Base-by-base conservation (phyloP, 2,797 vertebrate species). In the Rhadinocentrus ornatus region DNA sequence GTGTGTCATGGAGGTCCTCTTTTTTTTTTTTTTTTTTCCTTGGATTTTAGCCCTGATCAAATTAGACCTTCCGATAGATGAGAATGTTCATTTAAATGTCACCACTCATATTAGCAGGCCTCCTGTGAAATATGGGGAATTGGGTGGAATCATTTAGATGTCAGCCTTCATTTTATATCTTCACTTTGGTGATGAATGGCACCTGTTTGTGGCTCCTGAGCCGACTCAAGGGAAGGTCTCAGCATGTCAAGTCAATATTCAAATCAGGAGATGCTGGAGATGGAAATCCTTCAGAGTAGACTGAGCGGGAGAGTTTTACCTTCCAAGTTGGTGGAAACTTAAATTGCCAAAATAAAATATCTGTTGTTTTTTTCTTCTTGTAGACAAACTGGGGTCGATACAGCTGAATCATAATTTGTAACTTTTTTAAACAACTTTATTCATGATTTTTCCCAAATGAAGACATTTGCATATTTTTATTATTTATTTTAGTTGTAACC, bases 1-100 rank as follows among this genome's bases (percentile, higher is more conserved):
- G 44, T n/a, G 67, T 41, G 31, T 20, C 22, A 31, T 0, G 55
- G 27, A 56, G 22, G 22, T 34, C 62, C 52, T 54, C 10, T 52
- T 66, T 69, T 75, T 56, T 61, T 18, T 44, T 55, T 32, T 54
- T 13, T 24, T 37, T 37, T 37, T 37, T 10, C 12, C 37, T 7
- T 24, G 67, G 48, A 34, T 66, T 78, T 82, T 56, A 69, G 59
- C 71, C 61, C 71, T 86, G 86, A 92, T 92, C 77, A 76, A 84
- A 88, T 92, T 85, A 88, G 77, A 84, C 73, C 71, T 73, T 84
- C 82, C 78, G 77, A 26, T 75, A 34, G 81, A 85, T 80, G 83
- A 86, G 80, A 88, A 88, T 82, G 81, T 88, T 92, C 89, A 91
- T 91, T 88, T 90, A 91, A 91, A 92, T 89, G 89, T 91, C 91